A percentile compares a stretch with the other conserved stretches of the same genome.
phyloP scores from a whole-genome alignment of 2,113 vertebrate genomes.

The Noturus placidus region DNA sequence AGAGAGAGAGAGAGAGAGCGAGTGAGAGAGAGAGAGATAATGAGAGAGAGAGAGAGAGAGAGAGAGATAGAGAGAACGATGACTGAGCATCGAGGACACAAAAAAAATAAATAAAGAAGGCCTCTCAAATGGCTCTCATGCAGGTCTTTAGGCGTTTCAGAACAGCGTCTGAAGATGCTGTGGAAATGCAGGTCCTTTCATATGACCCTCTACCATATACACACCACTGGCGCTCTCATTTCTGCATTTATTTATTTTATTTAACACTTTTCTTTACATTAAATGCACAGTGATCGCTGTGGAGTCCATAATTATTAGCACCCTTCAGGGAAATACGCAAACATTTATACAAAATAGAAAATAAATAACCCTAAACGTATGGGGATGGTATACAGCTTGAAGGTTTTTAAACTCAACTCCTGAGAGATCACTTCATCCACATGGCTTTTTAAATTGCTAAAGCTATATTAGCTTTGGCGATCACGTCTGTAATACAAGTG shows the following conservation, averaged over 20 bases:
- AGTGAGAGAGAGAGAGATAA: background rate
- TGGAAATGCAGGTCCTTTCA: background rate
- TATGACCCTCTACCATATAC: background rate
- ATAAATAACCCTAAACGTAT: background rate
- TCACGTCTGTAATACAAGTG: background rate
- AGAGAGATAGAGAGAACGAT: background rate
- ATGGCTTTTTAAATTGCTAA: background rate
- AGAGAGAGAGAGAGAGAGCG: background rate
- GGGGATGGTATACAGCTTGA: background rate
- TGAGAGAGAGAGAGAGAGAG: background rate
- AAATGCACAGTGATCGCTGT: background rate
- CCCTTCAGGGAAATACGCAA: background rate
- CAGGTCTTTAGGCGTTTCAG: background rate
- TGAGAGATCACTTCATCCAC: background rate
- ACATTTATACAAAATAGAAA: background rate
- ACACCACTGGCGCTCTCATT: background rate
- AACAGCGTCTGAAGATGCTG: background rate
- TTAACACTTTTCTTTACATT: too few relatives aligned
- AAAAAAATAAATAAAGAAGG: background rate
- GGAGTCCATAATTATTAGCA: background rate
- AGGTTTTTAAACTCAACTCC: too few relatives aligned
- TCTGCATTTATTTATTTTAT: background rate
- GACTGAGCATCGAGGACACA: conserved; percentile 11
- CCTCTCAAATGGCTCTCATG: background rate
- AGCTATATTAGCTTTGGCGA: background rate